Conservation (phyloP, 2,797 vertebrate species). For the Melopsittacus undulatus region DNA sequence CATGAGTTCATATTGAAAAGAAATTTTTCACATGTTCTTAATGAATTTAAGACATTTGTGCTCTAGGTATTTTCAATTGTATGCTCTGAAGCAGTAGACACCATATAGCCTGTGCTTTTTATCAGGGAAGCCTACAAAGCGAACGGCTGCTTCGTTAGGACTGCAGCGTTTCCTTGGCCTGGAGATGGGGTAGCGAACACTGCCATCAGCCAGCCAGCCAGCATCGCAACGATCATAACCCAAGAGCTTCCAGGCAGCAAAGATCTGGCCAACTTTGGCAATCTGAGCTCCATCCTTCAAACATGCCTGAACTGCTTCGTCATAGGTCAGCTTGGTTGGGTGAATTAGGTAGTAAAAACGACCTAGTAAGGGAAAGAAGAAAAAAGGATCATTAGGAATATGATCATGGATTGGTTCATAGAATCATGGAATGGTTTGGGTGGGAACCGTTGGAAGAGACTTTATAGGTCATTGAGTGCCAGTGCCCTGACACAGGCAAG, state of each 20-base stretch:
- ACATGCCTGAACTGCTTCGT: constrained; percentile 90
- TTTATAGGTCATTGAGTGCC: background rate
- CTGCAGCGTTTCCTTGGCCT: constrained; percentile 93
- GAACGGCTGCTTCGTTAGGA: constrained; percentile 89
- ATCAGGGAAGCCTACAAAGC: constrained; percentile 89
- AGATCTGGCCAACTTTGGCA: constrained; percentile 94
- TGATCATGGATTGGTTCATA: background rate
- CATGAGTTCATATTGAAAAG: constrained; percentile 81
- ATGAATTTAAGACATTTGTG: constrained; percentile 15
- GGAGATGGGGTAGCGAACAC: constrained; percentile 94
- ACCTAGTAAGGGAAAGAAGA: constrained; percentile 74
- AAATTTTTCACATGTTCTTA: constrained; percentile 75
- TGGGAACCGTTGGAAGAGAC: background rate
- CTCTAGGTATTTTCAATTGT: constrained; percentile 76
- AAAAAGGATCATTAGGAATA: background rate
- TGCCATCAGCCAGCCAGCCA: constrained; percentile 95
- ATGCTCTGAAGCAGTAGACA: constrained; percentile 90
- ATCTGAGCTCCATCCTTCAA: constrained; percentile 85
- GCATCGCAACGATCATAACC: constrained; percentile 93
- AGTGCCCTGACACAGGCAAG: background rate
- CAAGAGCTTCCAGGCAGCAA: constrained; percentile 91
- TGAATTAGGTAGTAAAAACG: constrained; percentile 91
- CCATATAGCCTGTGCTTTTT: constrained; percentile 91
- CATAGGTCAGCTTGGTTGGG: constrained; percentile 86
- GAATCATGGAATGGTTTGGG: background rate